These are phyloP conservation scores for Loxodonta africana DNA, from an alignment of 2,113 vertebrate genomes.

Conservation along the genomic window DNA sequence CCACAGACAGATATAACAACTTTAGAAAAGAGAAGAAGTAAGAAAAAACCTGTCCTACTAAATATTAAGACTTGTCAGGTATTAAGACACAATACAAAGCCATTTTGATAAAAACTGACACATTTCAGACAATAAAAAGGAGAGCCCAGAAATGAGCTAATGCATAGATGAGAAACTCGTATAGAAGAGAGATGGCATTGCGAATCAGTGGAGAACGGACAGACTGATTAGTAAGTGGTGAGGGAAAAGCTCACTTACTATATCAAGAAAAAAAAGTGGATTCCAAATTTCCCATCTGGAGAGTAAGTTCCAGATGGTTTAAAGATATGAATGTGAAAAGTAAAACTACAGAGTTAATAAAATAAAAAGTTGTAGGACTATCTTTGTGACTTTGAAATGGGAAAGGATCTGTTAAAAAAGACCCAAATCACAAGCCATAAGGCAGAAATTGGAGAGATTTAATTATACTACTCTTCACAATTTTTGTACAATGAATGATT, in stretches of 20 bases:
- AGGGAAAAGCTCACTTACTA: neutral
- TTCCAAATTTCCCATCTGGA: slow-evolving; percentile 15
- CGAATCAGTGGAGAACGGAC: neutral
- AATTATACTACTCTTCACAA: neutral
- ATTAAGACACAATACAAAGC: neutral
- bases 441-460: neutral
- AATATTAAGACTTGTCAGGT: neutral
- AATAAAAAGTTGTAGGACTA: neutral
- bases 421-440: neutral
- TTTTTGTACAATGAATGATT: neutral
- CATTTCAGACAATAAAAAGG: neutral
- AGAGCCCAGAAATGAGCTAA: neutral
- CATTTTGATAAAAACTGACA: neutral
- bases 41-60: neutral
- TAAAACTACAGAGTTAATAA: neutral
- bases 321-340: neutral
- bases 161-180: neutral
- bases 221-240: neutral
- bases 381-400: neutral
- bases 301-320: neutral
- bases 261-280: neutral
- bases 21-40: neutral
- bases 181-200: no score
- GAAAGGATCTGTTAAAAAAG: neutral
- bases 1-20: neutral